phyloP scores from a whole-genome alignment of 2,888 invertebrate genomes.

The Scrobipalpa atriplicella region DNA sequence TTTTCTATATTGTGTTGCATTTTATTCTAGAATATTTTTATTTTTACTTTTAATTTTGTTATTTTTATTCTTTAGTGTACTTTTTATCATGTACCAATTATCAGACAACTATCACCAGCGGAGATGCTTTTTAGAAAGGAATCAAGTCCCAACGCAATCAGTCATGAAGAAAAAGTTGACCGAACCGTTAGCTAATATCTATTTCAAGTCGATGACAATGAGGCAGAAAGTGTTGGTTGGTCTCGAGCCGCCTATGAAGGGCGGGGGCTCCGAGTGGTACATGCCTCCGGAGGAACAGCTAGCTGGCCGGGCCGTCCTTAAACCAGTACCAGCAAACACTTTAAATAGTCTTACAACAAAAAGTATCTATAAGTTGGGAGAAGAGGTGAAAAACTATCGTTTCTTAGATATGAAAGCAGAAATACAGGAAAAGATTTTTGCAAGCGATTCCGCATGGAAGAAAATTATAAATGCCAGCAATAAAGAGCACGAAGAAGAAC shows the following conservation, averaged over 20 bases:
- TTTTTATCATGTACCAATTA: slow-evolving; percentile 46
- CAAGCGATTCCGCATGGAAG: slow-evolving; percentile 60
- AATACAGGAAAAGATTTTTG: slow-evolving; percentile 45
- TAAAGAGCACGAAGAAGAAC: slow-evolving; percentile 45
- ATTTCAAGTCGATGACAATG: slow-evolving; percentile 67
- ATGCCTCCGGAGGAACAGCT: slow-evolving; percentile 62
- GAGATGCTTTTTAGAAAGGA: slow-evolving; percentile 60
- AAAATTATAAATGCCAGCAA: slow-evolving; percentile 43
- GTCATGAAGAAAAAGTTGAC: slow-evolving; percentile 65
- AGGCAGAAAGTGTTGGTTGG: slow-evolving; percentile 66
- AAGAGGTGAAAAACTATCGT: slow-evolving; percentile 48
- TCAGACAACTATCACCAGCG: slow-evolving; percentile 65
- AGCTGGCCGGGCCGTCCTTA: slow-evolving; percentile 60
- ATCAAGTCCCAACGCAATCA: slow-evolving; percentile 68
- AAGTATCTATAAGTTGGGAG: slow-evolving; percentile 58
- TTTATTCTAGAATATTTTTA: too few relatives aligned
- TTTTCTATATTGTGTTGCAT: too few relatives aligned
- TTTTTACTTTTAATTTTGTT: too few relatives aligned
- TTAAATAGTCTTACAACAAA: slow-evolving; percentile 55
- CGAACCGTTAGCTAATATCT: slow-evolving; percentile 61
- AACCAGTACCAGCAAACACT: slow-evolving; percentile 56
- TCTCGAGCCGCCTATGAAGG: slow-evolving; percentile 65
- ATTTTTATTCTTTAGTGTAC: slow-evolving; percentile 39
- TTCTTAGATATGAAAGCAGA: slow-evolving; percentile 50
- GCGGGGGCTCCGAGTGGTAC: slow-evolving; percentile 70